Evolutionary conservation across 1,140 invertebrate genomes (phyloP), one percentile per base, ranked within the genome.

Genomic region (Lasaia peninsularis): DNA sequence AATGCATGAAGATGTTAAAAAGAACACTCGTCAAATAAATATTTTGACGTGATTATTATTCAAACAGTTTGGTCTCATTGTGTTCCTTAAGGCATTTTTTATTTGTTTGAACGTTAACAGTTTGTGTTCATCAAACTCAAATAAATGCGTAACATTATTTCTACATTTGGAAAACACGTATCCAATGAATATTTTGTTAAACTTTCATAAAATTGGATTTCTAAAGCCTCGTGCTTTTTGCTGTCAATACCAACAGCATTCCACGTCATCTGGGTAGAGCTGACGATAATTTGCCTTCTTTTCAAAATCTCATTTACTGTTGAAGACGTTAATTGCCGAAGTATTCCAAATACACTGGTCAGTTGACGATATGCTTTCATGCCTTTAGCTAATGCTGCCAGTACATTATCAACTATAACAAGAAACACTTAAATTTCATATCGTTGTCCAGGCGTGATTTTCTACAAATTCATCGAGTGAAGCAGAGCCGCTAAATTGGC

Each of bases 241-340:
- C 60, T 63, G 52, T 67, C 56, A 69, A 71, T 66, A 54, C 35
- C 60, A 66, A 53, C 28, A 71, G 58, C 61, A 31, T 28, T 71
- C 58, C 66, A 68, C 60, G 60, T 68, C 62, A 65, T 68, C 40
- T 63, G 33, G 51, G 63, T 69, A 74, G 63, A 62, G 62, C 59
- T 67, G 24, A 24, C 24, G 24, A 24, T 24, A 24, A 24, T 24
- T 24, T 24, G 62, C 67, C 63, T 60, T 62, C 57, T 72, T 69
- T 71, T 37, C 34, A 63, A 64, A 57, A 60, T 71, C 37, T 69
- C 63, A 61, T 73, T 62, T 60, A 56, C 52, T 61, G 64, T 63
- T 58, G 63, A 24, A 58, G 56, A 70, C 63, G 58, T 70, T 68
- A 71, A 34, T 52, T 71, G 60, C 32, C 51, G 37, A 71, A 68